A percentile compares a stretch with the other conserved stretches of the same genome.
Evolutionary conservation across 1,140 invertebrate genomes (phyloP).

Genomic region (Zaprionus nigranus): DNA sequence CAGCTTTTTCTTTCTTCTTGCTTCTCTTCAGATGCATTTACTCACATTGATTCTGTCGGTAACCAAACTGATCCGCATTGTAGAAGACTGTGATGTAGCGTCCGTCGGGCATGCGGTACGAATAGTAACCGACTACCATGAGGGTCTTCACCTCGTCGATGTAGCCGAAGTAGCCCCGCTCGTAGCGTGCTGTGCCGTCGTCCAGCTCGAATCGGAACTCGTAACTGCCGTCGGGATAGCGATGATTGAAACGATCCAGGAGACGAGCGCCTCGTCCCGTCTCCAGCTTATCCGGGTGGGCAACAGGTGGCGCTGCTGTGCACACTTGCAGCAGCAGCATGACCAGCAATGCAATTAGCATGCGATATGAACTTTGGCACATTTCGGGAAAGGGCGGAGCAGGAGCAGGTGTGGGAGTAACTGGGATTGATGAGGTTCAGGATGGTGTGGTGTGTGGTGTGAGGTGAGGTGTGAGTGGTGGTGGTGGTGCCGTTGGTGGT

Average conservation of each 20-base stretch:
- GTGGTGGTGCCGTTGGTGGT: neutral
- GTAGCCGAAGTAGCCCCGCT: slow-evolving; percentile 74
- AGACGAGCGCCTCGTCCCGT: slow-evolving; percentile 32
- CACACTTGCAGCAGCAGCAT: slow-evolving; percentile 21
- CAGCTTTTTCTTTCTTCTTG: neutral
- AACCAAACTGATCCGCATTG: slow-evolving; percentile 80
- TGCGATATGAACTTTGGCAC: slow-evolving; percentile 23
- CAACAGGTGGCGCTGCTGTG: slow-evolving; percentile 22
- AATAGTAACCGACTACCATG: slow-evolving; percentile 80
- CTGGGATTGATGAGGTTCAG: neutral
- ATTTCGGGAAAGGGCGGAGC: slow-evolving; percentile 13
- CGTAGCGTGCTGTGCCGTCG: slow-evolving; percentile 77
- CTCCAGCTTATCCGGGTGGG: neutral
- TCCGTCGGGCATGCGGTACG: slow-evolving; percentile 74
- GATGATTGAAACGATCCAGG: slow-evolving; percentile 74
- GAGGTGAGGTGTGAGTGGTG: slow-evolving; percentile 23
- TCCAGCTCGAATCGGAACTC: slow-evolving; percentile 77
- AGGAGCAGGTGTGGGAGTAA: slow-evolving; percentile 1
- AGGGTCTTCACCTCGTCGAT: slow-evolving; percentile 68
- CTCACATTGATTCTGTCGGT: slow-evolving; percentile 81
- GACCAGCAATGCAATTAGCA: slow-evolving; percentile 1
- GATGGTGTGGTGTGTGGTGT: slow-evolving; percentile 1
- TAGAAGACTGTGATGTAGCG: slow-evolving; percentile 80
- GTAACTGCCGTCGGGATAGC: slow-evolving; percentile 80
- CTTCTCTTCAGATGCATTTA: slow-evolving; percentile 5